Base-by-base conservation (phyloP, 2,797 vertebrate genomes). In the Protonibea diacanthus region DNA sequence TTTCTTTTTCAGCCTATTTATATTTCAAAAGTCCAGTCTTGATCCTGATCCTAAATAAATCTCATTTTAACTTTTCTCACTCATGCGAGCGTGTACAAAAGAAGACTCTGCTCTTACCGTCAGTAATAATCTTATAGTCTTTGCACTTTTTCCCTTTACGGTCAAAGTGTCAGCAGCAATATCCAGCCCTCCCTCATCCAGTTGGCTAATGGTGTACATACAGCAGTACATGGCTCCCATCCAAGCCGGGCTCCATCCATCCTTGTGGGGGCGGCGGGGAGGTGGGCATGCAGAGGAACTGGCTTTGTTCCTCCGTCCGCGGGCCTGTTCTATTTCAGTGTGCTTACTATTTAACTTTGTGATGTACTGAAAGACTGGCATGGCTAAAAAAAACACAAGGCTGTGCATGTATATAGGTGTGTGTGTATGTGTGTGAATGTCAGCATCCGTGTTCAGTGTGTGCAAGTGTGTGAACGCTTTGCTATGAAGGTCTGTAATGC, bases 321-420 rank as follows among this genome's bases (percentile, higher is more conserved):
- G 55, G 53, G 53, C 84, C 78, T 81, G 70, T 79, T 86, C 78
- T 88, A 45, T 85, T 74, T 81, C 71, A 63, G 71, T 87, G 83
- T 80, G 68, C 63, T 82, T 76, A 76, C 69, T 72, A 74, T 82
- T 65, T 23, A 73, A 69, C 51, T 61, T 40, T 68, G 81, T 88
- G 25, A 79, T 63, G 59, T 78, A 70, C 76, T 56, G 71, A 74
- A 65, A 44, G 58, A 70, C 42, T 61, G 65, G 72, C 82, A 61
- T 80, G 81, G 81, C 83, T 87, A 4, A 69, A 75, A 70, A 29
- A 38, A 9, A 38, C 33, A 29, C 64, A 42, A 65, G 72, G 71
- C 82, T 82, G 67, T 88, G 87, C 80, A 82, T 85, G 89, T 88
- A 38, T 61, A 52, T 64, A 76, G 25, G 65, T 78, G 82, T 85